Evolutionary conservation across 2,113 vertebrate genomes (phyloP).

Genomic region (Charina bottae): DNA sequence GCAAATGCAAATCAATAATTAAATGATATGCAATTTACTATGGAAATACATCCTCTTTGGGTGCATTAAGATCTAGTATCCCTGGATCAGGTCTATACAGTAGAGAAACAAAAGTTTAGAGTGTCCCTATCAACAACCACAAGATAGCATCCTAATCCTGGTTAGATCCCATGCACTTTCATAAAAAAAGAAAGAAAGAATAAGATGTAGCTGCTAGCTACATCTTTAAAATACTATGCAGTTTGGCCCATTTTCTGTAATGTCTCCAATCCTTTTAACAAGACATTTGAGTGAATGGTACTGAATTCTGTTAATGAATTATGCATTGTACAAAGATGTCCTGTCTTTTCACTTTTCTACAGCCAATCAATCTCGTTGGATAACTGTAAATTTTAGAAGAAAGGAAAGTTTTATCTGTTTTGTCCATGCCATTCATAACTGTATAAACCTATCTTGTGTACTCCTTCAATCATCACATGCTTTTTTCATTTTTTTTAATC

Average conservation of each 20-base stretch:
- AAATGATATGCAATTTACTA: neutral
- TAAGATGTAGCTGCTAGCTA: neutral
- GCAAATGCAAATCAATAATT: neutral
- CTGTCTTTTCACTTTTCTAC: neutral
- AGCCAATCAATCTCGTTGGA: neutral
- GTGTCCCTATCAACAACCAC: neutral
- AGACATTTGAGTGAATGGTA: neutral
- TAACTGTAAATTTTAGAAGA: neutral
- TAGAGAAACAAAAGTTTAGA: neutral
- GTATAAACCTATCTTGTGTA: neutral
- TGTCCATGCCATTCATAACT: neutral
- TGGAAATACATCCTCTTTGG: neutral
- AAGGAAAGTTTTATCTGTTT: neutral
- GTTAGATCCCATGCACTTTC: neutral
- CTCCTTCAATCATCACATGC: neutral
- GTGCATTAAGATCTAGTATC: neutral
- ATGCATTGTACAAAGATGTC: neutral
- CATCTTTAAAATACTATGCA: neutral
- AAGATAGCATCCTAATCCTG: neutral
- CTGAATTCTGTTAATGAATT: neutral
- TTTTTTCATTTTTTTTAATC: neutral
- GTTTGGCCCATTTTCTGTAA: neutral
- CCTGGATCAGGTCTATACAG: neutral
- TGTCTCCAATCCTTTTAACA: neutral
- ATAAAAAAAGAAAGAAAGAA: neutral